Conservation (phyloP, 2,113 vertebrate genomes). For the Brachionichthys hirsutus region DNA sequence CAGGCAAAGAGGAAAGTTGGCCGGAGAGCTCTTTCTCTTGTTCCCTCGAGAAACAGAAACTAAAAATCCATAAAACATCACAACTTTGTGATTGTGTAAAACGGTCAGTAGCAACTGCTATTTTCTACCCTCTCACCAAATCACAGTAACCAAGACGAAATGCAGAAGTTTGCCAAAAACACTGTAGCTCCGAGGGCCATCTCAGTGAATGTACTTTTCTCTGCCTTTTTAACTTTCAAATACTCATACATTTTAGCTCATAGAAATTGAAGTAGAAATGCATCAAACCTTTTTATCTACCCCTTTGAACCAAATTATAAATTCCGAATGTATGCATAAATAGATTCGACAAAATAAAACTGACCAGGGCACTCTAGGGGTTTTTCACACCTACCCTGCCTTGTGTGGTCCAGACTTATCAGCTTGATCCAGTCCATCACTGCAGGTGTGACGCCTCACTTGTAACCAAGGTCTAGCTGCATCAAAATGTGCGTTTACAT, state of each 20-base stretch:
- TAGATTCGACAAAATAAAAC: no score
- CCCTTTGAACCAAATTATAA: no score
- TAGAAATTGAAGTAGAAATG: no score
- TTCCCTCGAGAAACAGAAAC: conserved; percentile 25
- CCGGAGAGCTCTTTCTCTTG: conserved; percentile 21
- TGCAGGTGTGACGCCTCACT: no score
- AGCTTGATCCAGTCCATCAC: no score
- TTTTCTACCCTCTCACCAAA: not conserved
- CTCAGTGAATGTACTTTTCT: not conserved
- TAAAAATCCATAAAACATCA: conserved; percentile 13
- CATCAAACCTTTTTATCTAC: no score
- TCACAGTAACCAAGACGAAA: not conserved
- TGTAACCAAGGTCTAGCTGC: no score
- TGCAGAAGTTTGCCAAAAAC: not conserved
- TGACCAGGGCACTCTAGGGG: no score
- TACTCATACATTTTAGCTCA: not conserved
- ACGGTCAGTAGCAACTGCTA: not conserved
- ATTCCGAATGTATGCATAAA: no score
- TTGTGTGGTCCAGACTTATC: no score
- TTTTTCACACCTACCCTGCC: no score
- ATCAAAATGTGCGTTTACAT: no score
- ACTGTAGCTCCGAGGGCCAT: not conserved
- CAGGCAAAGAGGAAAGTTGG: conserved; percentile 17
- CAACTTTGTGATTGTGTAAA: conserved; percentile 19
- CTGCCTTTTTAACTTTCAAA: conserved; percentile 1